Conservation (phyloP, 30 jellyfish, hydroid and myxozoan genomes). For the Phacellophora camtschatica region DNA sequence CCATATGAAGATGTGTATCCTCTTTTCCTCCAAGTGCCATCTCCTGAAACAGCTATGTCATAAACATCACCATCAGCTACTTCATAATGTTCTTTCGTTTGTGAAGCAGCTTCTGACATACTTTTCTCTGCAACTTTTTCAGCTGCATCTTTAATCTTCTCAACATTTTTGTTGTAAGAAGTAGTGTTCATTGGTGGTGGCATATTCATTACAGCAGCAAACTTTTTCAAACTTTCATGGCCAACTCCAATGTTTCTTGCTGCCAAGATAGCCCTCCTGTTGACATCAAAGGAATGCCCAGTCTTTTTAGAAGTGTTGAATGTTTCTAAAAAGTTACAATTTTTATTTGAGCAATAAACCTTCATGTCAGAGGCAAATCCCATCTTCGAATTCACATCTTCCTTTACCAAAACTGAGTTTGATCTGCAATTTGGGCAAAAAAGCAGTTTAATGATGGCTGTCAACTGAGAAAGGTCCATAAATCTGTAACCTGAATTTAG, state of each 20-base stretch:
- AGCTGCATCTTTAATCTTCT: neutral
- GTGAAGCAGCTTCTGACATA: slow-evolving; percentile 5
- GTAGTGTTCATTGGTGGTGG: slow-evolving; percentile 15
- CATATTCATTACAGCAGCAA: neutral
- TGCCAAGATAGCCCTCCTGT: slow-evolving; percentile 12
- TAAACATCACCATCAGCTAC: neutral
- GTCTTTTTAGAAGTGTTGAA: neutral
- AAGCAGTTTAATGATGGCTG: neutral
- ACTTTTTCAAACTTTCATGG: neutral
- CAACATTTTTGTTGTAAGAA: neutral
- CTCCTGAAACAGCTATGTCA: slow-evolving; percentile 4
- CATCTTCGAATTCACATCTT: neutral
- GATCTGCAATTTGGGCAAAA: neutral
- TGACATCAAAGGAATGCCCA: neutral
- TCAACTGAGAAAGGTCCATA: neutral
- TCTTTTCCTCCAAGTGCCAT: neutral
- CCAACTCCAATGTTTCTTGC: slow-evolving; percentile 9
- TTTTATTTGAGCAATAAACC: neutral
- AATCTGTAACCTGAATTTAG: neutral
- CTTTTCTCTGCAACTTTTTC: neutral
- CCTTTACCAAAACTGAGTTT: neutral
- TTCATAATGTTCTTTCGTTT: neutral
- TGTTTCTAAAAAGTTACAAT: neutral
- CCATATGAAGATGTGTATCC: neutral
- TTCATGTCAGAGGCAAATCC: neutral